Conservation (phyloP, 2,797 vertebrate species). For the Lepidocolaptes lacrymiger region DNA sequence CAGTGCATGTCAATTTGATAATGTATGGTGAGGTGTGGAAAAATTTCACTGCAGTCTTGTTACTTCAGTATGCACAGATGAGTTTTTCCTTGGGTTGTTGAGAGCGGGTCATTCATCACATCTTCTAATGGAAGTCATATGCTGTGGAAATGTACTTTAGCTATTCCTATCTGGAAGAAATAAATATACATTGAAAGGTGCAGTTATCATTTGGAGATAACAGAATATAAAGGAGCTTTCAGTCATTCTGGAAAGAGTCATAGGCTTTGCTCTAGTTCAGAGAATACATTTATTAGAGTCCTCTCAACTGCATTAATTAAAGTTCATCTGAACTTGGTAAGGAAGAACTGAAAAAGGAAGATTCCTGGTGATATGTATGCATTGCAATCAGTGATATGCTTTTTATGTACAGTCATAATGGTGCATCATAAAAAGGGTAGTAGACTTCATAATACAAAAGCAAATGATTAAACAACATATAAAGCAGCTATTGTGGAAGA, state of each 20-base stretch:
- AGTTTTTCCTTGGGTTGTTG: conserved; percentile 32
- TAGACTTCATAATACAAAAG: background rate
- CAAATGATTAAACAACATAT: background rate
- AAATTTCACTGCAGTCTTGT: background rate
- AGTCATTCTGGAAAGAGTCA: background rate
- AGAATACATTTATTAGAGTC: background rate
- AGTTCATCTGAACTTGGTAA: background rate
- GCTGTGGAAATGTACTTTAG: conserved; percentile 20
- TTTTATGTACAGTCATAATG: background rate
- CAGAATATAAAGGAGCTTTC: conserved; percentile 34
- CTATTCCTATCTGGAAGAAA: conserved; percentile 31
- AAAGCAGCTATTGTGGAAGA: background rate
- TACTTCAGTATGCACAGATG: conserved; percentile 22
- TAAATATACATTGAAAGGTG: conserved; percentile 42
- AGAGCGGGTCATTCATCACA: conserved; percentile 56
- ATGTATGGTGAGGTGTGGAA: conserved; percentile 5
- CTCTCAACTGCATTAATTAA: conserved; percentile 23
- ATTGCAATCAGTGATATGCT: background rate
- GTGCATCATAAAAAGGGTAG: background rate
- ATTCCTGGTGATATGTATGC: background rate
- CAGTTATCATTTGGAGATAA: conserved; percentile 46
- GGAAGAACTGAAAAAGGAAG: background rate
- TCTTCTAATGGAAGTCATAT: conserved; percentile 63
- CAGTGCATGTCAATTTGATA: background rate
- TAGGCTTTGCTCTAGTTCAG: background rate